Conservation (phyloP, 2,888 invertebrate genomes). For the Baronia brevicornis region DNA sequence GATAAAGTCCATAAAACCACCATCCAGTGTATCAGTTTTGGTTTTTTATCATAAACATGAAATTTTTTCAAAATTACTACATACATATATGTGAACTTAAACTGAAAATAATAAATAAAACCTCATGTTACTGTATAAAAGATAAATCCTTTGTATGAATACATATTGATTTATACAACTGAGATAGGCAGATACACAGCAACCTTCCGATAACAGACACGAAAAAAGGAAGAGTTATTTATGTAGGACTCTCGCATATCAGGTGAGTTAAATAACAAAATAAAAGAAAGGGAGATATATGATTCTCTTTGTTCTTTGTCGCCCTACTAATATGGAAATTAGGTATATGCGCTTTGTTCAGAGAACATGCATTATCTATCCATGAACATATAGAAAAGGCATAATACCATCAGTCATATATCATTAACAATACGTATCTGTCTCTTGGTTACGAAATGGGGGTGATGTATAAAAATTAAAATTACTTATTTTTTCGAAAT, state of each 20-base stretch:
- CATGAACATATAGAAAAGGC: constrained; percentile 50
- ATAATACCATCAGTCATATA: no score
- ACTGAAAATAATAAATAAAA: constrained; percentile 13
- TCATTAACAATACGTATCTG: no score
- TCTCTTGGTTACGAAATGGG: no score
- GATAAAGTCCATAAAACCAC: no score
- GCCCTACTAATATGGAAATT: constrained; percentile 69
- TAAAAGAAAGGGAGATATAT: constrained; percentile 18
- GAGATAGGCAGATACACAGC: constrained; percentile 39
- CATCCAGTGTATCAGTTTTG: no score
- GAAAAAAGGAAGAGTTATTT: constrained; percentile 24
- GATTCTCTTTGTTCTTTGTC: constrained; percentile 66
- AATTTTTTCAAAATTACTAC: no score
- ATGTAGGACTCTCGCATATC: constrained; percentile 11
- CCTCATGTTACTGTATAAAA: constrained; percentile 14
- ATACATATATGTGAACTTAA: constrained; percentile 6
- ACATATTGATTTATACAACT: constrained; percentile 39
- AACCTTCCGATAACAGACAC: constrained; percentile 16
- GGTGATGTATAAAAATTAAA: no score
- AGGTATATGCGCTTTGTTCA: constrained; percentile 57
- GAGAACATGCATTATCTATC: constrained; percentile 52
- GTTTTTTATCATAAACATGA: no score
- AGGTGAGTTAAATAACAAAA: constrained; percentile 14
- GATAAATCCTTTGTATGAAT: constrained; percentile 17
- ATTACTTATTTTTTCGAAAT: no score